phyloP scores from a whole-genome alignment of 2,888 invertebrate genomes.

The Camptogramma bilineatum region DNA sequence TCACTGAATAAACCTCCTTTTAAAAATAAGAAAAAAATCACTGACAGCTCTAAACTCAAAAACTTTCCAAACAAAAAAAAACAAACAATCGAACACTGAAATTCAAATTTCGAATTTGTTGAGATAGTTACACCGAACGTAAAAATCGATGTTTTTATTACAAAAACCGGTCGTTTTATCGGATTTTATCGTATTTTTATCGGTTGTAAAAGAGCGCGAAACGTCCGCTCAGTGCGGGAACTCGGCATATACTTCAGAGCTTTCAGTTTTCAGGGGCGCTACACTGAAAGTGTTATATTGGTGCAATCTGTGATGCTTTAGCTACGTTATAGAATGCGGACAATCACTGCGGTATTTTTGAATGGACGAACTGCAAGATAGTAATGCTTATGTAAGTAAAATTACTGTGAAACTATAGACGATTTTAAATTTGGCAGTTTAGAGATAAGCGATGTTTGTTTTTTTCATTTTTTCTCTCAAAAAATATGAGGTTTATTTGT shows the following conservation, averaged over 20 bases:
- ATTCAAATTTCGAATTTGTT: conserved; percentile 15
- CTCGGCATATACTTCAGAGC: conserved; percentile 53
- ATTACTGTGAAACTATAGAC: not conserved
- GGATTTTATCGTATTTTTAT: conserved; percentile 35
- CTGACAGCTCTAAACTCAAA: conserved; percentile 25
- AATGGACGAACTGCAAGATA: not conserved
- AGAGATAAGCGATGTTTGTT: not conserved
- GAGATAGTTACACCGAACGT: conserved; percentile 1
- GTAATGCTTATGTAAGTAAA: not conserved
- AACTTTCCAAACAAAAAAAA: conserved; percentile 3
- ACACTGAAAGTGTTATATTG: conserved; percentile 29
- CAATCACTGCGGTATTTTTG: conserved; percentile 1
- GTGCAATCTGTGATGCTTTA: conserved; percentile 3
- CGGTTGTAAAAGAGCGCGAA: conserved; percentile 35
- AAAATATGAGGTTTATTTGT: no score
- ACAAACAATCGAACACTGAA: conserved; percentile 7
- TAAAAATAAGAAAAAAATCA: conserved; percentile 18
- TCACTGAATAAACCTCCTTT: conserved; percentile 6
- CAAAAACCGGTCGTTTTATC: conserved; percentile 10
- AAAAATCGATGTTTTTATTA: conserved; percentile 14
- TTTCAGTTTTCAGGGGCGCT: conserved; percentile 52
- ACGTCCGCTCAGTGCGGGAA: conserved; percentile 56
- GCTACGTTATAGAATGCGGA: conserved; percentile 15
- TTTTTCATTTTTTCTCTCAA: no score
- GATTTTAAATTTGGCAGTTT: no score